A percentile compares a stretch with the other conserved stretches of the same genome.
Conservation (phyloP, 2,797 vertebrate genomes). For the Neosilurus hyrtlii region DNA sequence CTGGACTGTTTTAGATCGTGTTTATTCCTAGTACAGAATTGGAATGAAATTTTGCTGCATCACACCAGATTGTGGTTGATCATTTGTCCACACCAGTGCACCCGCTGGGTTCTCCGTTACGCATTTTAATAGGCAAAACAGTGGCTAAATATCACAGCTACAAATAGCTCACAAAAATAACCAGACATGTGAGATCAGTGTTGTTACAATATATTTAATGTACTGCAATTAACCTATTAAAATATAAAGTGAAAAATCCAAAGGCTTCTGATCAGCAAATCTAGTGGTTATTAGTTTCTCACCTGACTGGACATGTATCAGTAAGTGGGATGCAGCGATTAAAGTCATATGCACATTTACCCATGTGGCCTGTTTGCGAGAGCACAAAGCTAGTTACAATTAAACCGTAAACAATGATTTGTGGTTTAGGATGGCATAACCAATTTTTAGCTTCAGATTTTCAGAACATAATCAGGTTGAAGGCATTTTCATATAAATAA, state of each 20-base stretch:
- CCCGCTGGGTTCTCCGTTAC: background rate
- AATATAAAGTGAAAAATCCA: conserved; percentile 20
- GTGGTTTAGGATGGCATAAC: background rate
- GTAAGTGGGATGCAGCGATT: background rate
- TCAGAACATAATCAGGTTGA: background rate
- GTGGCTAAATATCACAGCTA: too few species aligned
- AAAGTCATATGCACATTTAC: too few species aligned
- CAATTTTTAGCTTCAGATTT: background rate
- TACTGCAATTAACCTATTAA: conserved; percentile 16
- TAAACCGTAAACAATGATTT: background rate
- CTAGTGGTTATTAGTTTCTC: conserved; percentile 18
- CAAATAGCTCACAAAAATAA: background rate
- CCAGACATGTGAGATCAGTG: background rate
- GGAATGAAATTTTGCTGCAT: background rate
- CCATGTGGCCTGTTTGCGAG: background rate
- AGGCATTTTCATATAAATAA: conserved; percentile 18
- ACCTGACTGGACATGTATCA: background rate
- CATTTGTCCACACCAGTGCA: background rate
- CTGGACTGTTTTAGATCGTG: too few species aligned
- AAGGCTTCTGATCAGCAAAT: conserved; percentile 8
- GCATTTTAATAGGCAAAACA: background rate
- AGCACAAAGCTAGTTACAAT: background rate
- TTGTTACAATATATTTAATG: conserved; percentile 28
- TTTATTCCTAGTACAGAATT: too few species aligned
- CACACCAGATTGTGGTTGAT: background rate